Evolutionary conservation across 2,888 invertebrate species (phyloP).

Genomic region (Eumerus sabulonum): DNA sequence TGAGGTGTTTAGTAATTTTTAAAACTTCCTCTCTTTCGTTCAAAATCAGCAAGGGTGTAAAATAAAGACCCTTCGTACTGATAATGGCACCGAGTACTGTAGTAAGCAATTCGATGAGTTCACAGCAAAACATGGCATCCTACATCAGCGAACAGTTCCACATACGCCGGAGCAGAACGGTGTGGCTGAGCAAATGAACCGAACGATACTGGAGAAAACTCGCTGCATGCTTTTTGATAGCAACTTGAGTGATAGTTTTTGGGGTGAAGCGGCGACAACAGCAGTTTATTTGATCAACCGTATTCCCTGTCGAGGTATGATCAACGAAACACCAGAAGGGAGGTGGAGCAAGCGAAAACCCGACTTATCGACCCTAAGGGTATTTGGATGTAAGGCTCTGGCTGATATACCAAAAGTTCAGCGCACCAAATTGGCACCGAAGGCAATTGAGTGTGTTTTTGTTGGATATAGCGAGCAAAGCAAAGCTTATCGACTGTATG

Average conservation of each 20-base stretch:
- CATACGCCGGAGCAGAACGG: constrained; percentile 51
- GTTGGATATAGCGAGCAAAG: constrained; percentile 13
- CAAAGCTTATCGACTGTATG: constrained; percentile 11
- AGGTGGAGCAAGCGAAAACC: constrained; percentile 27
- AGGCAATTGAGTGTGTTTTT: constrained; percentile 9
- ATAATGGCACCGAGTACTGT: constrained; percentile 38
- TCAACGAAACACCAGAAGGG: constrained; percentile 34
- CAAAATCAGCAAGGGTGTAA: constrained; percentile 12
- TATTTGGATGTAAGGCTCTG: constrained; percentile 18
- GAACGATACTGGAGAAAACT: too few species aligned
- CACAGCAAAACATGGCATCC: constrained; percentile 28
- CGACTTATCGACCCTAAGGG: constrained; percentile 7
- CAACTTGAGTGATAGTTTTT: constrained; percentile 7
- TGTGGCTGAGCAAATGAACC: constrained; percentile 45
- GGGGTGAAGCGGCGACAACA: constrained; percentile 7
- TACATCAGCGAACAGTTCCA: constrained; percentile 41
- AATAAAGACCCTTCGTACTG: constrained; percentile 30
- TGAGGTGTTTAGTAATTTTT: constrained; percentile 2
- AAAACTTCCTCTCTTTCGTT: neutral
- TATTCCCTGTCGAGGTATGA: constrained; percentile 27
- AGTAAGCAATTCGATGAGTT: constrained; percentile 30
- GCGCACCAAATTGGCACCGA: constrained; percentile 14
- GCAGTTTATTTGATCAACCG: constrained; percentile 15
- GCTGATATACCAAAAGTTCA: constrained; percentile 25
- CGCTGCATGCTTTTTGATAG: too few species aligned